phyloP scores from a whole-genome alignment of 1,140 invertebrate genomes.

The Diuraphis noxia region DNA sequence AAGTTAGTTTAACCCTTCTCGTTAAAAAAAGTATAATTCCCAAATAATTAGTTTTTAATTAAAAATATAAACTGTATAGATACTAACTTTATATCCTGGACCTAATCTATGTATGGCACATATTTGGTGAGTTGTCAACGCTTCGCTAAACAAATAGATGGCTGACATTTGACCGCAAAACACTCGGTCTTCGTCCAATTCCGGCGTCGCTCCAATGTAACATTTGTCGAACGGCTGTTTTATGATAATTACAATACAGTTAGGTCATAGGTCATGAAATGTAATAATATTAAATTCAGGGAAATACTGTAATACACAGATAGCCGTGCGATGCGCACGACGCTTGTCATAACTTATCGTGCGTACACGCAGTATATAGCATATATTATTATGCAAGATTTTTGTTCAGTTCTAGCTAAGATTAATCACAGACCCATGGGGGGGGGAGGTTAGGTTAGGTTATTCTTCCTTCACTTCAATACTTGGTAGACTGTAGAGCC shows the following conservation, averaged over 20 bases:
- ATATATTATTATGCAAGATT: no score
- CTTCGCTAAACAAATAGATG: constrained; percentile 96
- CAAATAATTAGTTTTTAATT: background rate
- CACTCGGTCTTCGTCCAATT: constrained; percentile 92
- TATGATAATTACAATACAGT: background rate
- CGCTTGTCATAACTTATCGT: no score
- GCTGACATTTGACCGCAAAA: constrained; percentile 99
- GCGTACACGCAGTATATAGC: no score
- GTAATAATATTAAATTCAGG: background rate
- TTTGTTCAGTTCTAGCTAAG: no score
- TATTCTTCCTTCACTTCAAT: no score
- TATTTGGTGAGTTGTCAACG: constrained; percentile 93
- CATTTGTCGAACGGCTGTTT: constrained; percentile 97
- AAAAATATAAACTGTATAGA: background rate
- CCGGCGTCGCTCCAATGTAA: constrained; percentile 94
- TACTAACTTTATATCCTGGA: constrained; percentile 90
- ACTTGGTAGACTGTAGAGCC: no score
- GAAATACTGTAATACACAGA: background rate
- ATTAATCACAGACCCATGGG: no score
- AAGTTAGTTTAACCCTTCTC: background rate
- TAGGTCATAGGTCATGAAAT: background rate
- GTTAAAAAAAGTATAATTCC: background rate
- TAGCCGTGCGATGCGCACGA: background rate
- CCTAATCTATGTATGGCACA: constrained; percentile 95
- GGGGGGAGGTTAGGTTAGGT: no score